Conservation (phyloP, 2,113 vertebrate genomes). For the Ifrita kowaldi region DNA sequence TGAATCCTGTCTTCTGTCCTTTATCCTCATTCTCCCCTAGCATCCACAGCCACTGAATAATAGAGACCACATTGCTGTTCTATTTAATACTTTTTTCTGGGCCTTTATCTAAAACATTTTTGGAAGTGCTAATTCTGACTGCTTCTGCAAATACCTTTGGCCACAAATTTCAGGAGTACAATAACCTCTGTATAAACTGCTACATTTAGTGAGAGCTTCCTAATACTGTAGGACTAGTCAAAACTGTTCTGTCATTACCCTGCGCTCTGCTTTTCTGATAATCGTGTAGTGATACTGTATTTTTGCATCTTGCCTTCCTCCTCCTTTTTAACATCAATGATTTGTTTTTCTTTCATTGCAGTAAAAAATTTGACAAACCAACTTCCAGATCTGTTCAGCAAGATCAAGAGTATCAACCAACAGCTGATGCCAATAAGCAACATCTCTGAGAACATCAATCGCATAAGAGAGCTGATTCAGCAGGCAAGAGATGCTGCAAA, state of each 20-base stretch:
- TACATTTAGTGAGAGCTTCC: not conserved
- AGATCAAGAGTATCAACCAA: conserved; percentile 84
- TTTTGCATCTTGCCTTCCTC: not conserved
- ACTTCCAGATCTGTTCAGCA: conserved; percentile 85
- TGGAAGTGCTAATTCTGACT: not conserved
- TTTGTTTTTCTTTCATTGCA: conserved; percentile 37
- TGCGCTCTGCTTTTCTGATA: not conserved
- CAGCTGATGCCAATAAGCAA: conserved; percentile 80
- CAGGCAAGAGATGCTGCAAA: conserved; percentile 91
- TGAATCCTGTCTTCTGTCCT: not conserved
- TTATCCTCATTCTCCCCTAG: not conserved
- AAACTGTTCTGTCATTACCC: not conserved
- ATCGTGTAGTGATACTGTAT: fast-evolving
- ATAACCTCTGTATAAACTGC: not conserved
- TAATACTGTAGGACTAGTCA: not conserved
- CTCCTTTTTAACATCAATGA: not conserved
- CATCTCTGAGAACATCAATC: conserved; percentile 86
- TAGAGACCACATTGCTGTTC: not conserved
- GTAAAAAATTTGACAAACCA: conserved; percentile 84
- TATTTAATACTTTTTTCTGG: not conserved
- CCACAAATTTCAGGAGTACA: not conserved
- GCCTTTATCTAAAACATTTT: not conserved
- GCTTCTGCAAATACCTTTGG: not conserved
- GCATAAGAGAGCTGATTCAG: conserved; percentile 90
- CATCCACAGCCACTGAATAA: not conserved